Evolutionary conservation across 2,797 vertebrate species (phyloP).

Genomic region (Lutjanus campechanus): DNA sequence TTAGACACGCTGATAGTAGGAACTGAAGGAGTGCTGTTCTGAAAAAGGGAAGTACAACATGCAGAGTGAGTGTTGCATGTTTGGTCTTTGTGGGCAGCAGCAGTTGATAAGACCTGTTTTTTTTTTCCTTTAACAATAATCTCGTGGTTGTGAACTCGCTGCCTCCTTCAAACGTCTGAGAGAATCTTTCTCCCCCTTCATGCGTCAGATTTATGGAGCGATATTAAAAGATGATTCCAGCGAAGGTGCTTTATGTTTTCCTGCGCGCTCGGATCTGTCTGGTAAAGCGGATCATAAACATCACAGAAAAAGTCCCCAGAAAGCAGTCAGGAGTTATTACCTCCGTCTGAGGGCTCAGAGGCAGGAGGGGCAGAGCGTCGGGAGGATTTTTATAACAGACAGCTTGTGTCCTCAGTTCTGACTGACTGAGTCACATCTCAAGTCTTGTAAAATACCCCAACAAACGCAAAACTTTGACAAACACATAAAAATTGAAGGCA

Average conservation of each 20-base stretch:
- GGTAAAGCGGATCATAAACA: slow-evolving; percentile 55
- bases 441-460: not conserved
- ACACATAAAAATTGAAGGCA: not conserved
- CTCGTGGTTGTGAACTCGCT: not conserved
- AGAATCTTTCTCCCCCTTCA: not conserved
- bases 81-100: slow-evolving; percentile 35
- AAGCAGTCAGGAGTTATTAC: slow-evolving; percentile 58
- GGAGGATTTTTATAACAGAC: not conserved
- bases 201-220: slow-evolving; percentile 37
- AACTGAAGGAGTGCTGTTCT: not conserved
- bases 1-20: not conserved
- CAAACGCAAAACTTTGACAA: not conserved
- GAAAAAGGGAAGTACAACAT: slow-evolving; percentile 11
- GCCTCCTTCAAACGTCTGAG: slow-evolving; percentile 12
- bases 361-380: not conserved
- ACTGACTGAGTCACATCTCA: slow-evolving; percentile 7
- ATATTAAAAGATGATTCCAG: slow-evolving; percentile 40
- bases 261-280: not conserved
- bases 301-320: slow-evolving; percentile 36
- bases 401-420: not conserved
- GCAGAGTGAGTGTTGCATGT: slow-evolving; percentile 8
- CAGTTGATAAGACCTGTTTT: not conserved
- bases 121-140: slow-evolving; percentile 1
- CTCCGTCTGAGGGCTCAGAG: not conserved
- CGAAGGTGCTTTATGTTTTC: slow-evolving; percentile 37